phyloP scores from a whole-genome alignment of 2,888 invertebrate genomes.

The Apamea epomidion region DNA sequence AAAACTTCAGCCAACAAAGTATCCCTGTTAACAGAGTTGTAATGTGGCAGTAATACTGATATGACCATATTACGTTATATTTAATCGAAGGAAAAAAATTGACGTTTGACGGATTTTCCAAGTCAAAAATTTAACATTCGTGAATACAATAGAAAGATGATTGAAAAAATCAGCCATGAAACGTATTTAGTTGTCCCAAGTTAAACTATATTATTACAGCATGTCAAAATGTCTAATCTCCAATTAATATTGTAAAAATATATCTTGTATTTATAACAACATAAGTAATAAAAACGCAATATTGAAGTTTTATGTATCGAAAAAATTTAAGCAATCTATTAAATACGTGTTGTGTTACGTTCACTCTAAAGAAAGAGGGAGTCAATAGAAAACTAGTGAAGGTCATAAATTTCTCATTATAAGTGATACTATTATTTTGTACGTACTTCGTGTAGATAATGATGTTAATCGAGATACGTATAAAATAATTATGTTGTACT shows the following conservation, averaged over 20 bases:
- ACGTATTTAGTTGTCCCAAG: neutral
- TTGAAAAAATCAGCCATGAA: neutral
- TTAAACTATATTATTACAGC: conserved; percentile 13
- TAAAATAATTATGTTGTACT: conserved; percentile 21
- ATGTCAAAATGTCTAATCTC: conserved; percentile 52
- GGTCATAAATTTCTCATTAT: conserved; percentile 1
- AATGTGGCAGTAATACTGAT: neutral
- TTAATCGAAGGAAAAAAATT: neutral
- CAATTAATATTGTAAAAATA: conserved; percentile 32
- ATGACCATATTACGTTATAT: neutral
- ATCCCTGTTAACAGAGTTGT: too few species aligned
- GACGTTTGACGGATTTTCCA: neutral
- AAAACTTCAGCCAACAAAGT: too few species aligned
- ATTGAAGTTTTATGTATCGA: conserved; percentile 21
- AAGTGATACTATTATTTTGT: conserved; percentile 33
- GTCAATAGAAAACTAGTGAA: conserved; percentile 8
- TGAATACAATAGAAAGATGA: neutral
- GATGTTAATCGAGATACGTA: conserved; percentile 16
- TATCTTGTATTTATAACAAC: conserved; percentile 36
- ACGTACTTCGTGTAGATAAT: conserved; percentile 17
- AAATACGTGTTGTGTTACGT: conserved; percentile 2
- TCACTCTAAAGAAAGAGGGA: conserved; percentile 14
- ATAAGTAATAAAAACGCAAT: conserved; percentile 13
- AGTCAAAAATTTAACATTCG: neutral
- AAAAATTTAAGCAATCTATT: neutral